Conservation (phyloP, 1,140 invertebrate genomes). For the Drosophila tropicalis region DNA sequence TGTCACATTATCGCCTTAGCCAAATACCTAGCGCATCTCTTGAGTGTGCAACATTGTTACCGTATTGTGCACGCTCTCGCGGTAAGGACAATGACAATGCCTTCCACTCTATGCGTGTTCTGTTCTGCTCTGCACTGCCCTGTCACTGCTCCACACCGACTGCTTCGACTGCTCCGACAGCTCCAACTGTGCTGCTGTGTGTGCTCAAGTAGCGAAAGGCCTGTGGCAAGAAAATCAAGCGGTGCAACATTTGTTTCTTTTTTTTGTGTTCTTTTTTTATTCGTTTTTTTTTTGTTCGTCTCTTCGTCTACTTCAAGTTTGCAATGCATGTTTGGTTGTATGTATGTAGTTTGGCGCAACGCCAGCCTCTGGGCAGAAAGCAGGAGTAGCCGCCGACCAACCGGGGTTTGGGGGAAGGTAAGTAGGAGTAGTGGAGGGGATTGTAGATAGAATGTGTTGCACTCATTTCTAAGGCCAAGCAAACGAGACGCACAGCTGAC, state of each 20-base stretch:
- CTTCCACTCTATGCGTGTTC: constrained; percentile 19
- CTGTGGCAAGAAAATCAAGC: constrained; percentile 70
- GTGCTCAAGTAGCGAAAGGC: constrained; percentile 80
- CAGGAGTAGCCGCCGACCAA: background rate
- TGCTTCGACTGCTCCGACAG: background rate
- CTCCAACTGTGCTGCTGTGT: constrained; percentile 23
- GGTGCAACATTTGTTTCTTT: constrained; percentile 61
- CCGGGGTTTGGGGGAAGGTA: background rate
- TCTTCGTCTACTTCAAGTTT: constrained; percentile 54
- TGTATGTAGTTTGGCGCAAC: constrained; percentile 60
- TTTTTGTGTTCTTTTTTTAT: constrained; percentile 21
- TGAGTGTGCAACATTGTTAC: constrained; percentile 75
- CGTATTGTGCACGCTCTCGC: constrained; percentile 58
- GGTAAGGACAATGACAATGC: constrained; percentile 38
- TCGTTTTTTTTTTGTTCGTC: background rate
- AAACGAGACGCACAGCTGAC: constrained; percentile 51
- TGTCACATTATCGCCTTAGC: constrained; percentile 80
- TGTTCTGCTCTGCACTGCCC: constrained; percentile 6
- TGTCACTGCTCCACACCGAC: background rate
- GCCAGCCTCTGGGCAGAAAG: constrained; percentile 51
- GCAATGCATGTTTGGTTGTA: constrained; percentile 4
- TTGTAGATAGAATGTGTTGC: constrained; percentile 67
- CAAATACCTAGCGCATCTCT: constrained; percentile 73
- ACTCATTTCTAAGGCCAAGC: constrained; percentile 72
- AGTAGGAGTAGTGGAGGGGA: background rate